Evolutionary conservation across 1,140 invertebrate species (phyloP).

Genomic region (Ceratosolen fusciceps): DNA sequence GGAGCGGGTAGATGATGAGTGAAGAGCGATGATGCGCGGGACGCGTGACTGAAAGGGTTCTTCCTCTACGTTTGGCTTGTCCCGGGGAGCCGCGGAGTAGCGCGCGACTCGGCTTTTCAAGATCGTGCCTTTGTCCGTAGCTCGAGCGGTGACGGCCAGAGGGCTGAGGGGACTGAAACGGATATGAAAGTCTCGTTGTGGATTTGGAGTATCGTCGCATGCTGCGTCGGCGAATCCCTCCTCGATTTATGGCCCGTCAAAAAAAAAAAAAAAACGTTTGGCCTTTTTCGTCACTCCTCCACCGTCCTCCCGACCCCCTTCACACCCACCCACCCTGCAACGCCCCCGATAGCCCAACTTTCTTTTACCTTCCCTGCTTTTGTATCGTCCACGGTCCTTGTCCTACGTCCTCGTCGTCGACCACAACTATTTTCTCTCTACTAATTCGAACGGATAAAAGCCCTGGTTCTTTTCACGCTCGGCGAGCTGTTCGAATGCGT

Average conservation of each 20-base stretch:
- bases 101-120: background rate
- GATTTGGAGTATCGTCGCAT: conserved; percentile 1
- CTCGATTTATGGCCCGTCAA: conserved; percentile 34
- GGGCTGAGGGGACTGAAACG: too few relatives aligned
- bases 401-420: too few relatives aligned
- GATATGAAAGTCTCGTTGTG: conserved; percentile 4
- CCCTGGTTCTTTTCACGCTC: background rate
- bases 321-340: too few relatives aligned
- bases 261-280: too few relatives aligned
- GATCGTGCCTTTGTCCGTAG: background rate
- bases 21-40: background rate
- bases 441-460: conserved; percentile 39
- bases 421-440: conserved; percentile 38
- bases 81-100: conserved; percentile 1
- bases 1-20: background rate
- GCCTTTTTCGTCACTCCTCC: background rate
- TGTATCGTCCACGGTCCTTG: too few relatives aligned
- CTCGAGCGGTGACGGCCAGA: background rate
- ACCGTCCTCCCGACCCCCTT: background rate
- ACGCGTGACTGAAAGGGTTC: conserved; percentile 13
- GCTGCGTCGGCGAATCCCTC: background rate
- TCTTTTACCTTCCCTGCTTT: too few relatives aligned
- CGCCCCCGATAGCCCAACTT: too few relatives aligned
- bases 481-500: background rate
- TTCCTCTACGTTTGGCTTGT: too few relatives aligned